Base-by-base conservation (phyloP, 2,113 vertebrate genomes). In the Lepisosteus oculatus region DNA sequence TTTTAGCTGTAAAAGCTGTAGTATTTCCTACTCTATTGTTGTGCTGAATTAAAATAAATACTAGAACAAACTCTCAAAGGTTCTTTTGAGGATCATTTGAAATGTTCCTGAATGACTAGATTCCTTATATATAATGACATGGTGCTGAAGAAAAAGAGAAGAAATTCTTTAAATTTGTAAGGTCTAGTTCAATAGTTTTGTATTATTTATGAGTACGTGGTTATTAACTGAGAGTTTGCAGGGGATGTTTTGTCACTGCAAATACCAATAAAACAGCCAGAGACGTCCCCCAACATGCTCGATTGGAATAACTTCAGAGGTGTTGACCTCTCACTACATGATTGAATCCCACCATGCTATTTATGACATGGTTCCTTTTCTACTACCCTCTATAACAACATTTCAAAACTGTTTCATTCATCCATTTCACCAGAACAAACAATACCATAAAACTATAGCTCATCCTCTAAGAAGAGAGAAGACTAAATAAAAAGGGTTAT, bases 361-460 rank as follows among this genome's bases (percentile, higher is more conserved):
- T 59, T 42, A 43, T 62, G 66, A 43, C 41, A 42, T 67, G 12
- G 56, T 59, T 44, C 63, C 63, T 65, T 70, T 57, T 43, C 55
- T 44, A 57, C 51, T 59, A 7, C 77, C 66, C 44, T 76, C 71
- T 73, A 56, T 13, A 73, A 12, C 64, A 75, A 85, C 72, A 74
- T 68, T 79, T 62, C 61, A 63, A 82, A 85, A 72, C 61, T 61
- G 62, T 61, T 72, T 61, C 56, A 68, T 66, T 69, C 67, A 79
- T 82, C 80, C 74, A 80, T 88, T 78, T 83, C 29, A 76, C 69
- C 75, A 68, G 57, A 42, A 56, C 74, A 43, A 68, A 65, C 64
- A 71, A 69, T 68, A 67, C 71, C 61, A 62, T 72, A 61, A 82
- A 79, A 75, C 29, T 54, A 69, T n/a, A 63, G 57, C 63, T 66